A percentile compares a stretch with the other conserved stretches of the same genome.
Evolutionary conservation across 2,113 vertebrate genomes (phyloP).

Genomic region (Geococcyx californianus): DNA sequence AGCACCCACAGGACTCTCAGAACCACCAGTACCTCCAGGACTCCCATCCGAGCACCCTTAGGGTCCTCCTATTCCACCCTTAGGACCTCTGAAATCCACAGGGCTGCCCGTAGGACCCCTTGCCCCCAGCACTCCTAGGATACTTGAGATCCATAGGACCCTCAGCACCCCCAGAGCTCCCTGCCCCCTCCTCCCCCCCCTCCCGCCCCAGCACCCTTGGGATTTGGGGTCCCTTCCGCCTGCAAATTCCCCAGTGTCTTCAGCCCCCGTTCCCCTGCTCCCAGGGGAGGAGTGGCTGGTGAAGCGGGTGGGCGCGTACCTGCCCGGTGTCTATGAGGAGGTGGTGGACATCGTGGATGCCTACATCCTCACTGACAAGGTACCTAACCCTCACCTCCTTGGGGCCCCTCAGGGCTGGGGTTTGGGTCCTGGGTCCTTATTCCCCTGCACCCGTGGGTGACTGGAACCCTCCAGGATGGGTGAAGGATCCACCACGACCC

Average conservation of each 20-base stretch:
- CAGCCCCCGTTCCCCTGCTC: background rate
- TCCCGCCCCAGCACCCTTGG: background rate
- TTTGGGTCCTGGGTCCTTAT: background rate
- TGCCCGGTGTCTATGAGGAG: conserved; percentile 88
- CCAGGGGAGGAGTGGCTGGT: conserved; percentile 93
- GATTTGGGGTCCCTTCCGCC: too few species aligned
- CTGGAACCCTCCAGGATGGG: background rate
- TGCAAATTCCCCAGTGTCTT: background rate
- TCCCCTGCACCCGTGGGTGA: background rate
- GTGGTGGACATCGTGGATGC: conserved; percentile 88
- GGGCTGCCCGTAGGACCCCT: background rate
- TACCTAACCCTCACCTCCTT: background rate
- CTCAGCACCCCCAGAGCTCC: background rate
- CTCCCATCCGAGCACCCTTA: background rate
- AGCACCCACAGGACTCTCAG: background rate
- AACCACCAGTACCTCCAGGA: background rate
- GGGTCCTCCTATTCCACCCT: background rate
- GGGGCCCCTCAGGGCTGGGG: background rate
- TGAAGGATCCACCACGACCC: background rate
- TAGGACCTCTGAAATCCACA: too few species aligned
- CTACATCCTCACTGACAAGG: conserved; percentile 91
- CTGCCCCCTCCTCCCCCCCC: background rate
- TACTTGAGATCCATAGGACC: background rate
- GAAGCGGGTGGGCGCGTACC: conserved; percentile 86
- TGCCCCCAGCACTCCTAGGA: background rate